Evolutionary conservation across 2,113 vertebrate genomes (phyloP).

Genomic region (Lynx canadensis): DNA sequence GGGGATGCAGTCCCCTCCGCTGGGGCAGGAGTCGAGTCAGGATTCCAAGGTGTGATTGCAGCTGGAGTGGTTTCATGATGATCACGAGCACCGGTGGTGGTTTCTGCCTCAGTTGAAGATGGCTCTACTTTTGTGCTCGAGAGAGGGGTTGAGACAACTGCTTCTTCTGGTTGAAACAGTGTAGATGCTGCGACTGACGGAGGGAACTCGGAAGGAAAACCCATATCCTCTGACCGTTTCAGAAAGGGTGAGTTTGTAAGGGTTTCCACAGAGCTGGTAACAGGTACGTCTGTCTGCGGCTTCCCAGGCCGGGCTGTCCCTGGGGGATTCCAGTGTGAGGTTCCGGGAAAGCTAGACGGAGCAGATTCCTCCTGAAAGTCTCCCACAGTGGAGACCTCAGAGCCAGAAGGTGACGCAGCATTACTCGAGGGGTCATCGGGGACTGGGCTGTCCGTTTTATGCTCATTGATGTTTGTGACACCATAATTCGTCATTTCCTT

Average conservation of each 20-base stretch:
- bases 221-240: neutral
- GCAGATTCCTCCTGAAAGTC: neutral
- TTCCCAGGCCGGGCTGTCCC: neutral
- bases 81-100: accelerated
- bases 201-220: neutral
- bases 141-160: neutral
- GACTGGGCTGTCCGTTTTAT: neutral
- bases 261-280: neutral
- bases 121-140: neutral
- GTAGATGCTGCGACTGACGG: neutral
- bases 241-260: neutral
- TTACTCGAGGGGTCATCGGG: neutral
- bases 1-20: accelerated
- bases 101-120: accelerated
- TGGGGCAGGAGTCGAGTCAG: accelerated
- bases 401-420: neutral
- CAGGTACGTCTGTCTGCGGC: neutral
- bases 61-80: accelerated
- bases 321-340: accelerated
- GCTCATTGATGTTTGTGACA: neutral
- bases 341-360: neutral
- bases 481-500: neutral
- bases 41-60: accelerated
- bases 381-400: neutral
- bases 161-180: neutral